These are phyloP conservation scores for Caenorhabditis sulstoni DNA, from an alignment of 2,888 invertebrate species.

Conservation along the genomic window DNA sequence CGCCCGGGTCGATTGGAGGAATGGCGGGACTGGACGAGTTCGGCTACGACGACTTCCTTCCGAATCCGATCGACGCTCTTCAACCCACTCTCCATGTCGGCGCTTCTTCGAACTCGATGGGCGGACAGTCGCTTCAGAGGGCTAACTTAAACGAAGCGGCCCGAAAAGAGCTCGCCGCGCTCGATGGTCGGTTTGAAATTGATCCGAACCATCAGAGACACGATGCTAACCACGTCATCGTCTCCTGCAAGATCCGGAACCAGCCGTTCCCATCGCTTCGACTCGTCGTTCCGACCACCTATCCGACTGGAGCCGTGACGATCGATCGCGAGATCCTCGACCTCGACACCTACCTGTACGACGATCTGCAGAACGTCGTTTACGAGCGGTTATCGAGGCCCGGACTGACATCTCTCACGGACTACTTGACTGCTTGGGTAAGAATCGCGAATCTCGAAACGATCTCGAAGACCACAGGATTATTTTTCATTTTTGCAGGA, in stretches of 20 bases:
- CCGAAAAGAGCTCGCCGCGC: constrained; percentile 64
- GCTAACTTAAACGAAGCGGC: constrained; percentile 59
- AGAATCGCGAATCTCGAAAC: too few relatives aligned
- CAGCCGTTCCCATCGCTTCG: constrained; percentile 74
- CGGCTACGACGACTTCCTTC: constrained; percentile 68
- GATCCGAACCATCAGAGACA: constrained; percentile 63
- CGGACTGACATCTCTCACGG: constrained; percentile 70
- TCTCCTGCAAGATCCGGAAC: constrained; percentile 70
- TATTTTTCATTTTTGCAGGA: constrained; percentile 41
- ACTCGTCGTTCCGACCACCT: constrained; percentile 73
- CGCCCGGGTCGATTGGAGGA: constrained; percentile 32
- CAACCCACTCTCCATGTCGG: constrained; percentile 25
- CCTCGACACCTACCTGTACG: constrained; percentile 76
- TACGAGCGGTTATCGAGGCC: constrained; percentile 74
- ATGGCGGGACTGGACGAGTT: constrained; percentile 49
- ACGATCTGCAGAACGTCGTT: constrained; percentile 78
- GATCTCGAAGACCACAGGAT: not conserved
- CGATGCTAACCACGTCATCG: constrained; percentile 62
- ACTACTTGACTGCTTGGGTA: constrained; percentile 78
- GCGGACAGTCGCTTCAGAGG: constrained; percentile 15
- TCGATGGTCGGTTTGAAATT: constrained; percentile 70
- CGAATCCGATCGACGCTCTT: constrained; percentile 68
- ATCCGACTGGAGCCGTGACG: constrained; percentile 71
- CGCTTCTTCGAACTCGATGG: constrained; percentile 21
- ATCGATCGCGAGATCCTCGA: constrained; percentile 74